Evolutionary conservation across 2,797 vertebrate species (phyloP).

Genomic region (Bufotes viridis): DNA sequence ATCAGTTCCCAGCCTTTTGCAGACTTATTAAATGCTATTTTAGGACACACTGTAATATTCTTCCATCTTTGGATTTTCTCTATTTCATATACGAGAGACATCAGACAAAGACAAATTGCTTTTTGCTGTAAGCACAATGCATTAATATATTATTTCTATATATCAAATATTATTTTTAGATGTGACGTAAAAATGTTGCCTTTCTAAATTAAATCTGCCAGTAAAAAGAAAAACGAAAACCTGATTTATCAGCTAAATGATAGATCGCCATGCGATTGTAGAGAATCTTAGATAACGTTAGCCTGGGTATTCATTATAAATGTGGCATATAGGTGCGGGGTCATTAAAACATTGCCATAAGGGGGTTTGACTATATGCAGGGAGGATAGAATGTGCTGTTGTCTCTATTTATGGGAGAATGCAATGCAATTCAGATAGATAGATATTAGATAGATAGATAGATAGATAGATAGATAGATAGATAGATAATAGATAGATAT

Average conservation of each 20-base stretch:
- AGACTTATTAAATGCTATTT: constrained; percentile 33
- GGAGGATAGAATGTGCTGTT: neutral
- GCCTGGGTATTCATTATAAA: too few species aligned
- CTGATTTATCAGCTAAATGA: constrained; percentile 43
- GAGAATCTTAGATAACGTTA: neutral
- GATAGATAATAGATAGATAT: too few species aligned
- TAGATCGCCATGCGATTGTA: neutral
- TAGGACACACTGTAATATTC: constrained; percentile 35
- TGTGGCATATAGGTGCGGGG: neutral
- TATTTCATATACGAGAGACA: constrained; percentile 1
- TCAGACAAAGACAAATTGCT: constrained; percentile 44
- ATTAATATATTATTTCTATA: constrained; percentile 51
- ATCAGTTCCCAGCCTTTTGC: neutral
- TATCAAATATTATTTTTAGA: constrained; percentile 53
- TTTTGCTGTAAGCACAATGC: constrained; percentile 33
- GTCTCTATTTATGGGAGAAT: neutral
- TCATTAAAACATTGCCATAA: neutral
- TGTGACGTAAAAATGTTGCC: constrained; percentile 24
- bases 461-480: too few species aligned
- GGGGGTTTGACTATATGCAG: neutral
- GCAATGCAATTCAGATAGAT: too few species aligned
- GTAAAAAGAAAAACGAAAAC: constrained; percentile 6
- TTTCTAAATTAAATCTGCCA: constrained; percentile 34
- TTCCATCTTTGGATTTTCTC: constrained; percentile 20
- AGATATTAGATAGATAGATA: too few species aligned